phyloP scores from a whole-genome alignment of 2,888 invertebrate genomes.

The Tryphoninae sp. region DNA sequence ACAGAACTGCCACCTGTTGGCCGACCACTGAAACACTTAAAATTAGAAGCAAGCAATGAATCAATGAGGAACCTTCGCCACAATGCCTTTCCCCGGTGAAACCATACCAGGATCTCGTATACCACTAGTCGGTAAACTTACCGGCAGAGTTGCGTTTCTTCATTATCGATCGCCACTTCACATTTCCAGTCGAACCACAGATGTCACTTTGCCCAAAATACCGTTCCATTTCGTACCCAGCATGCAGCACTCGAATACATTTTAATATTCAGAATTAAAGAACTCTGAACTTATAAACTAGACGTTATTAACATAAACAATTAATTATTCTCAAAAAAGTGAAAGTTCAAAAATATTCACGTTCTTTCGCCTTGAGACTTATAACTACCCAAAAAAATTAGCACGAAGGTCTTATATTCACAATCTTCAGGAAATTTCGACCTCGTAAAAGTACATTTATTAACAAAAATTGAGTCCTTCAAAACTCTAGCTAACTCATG shows the following conservation, averaged over 20 bases:
- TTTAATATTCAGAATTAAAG: background rate
- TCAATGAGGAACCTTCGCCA: background rate
- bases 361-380: no score
- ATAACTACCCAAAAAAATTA: no score
- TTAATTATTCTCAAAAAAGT: background rate
- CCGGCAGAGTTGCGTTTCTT: background rate
- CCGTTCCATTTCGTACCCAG: background rate
- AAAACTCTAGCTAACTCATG: background rate
- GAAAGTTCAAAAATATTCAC: background rate
- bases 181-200: background rate
- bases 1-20: slow-evolving; percentile 22
- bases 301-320: background rate
- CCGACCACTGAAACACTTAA: background rate
- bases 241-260: background rate
- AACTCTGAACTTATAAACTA: no score
- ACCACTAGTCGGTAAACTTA: background rate
- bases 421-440: no score
- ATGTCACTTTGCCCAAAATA: background rate
- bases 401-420: no score
- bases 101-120: no score
- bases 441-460: no score
- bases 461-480: background rate
- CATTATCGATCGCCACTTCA: background rate
- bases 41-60: background rate
- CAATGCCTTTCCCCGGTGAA: background rate